These are phyloP conservation scores for Terrapene triunguis DNA, from an alignment of 2,113 vertebrate genomes.

Conservation along the genomic window DNA sequence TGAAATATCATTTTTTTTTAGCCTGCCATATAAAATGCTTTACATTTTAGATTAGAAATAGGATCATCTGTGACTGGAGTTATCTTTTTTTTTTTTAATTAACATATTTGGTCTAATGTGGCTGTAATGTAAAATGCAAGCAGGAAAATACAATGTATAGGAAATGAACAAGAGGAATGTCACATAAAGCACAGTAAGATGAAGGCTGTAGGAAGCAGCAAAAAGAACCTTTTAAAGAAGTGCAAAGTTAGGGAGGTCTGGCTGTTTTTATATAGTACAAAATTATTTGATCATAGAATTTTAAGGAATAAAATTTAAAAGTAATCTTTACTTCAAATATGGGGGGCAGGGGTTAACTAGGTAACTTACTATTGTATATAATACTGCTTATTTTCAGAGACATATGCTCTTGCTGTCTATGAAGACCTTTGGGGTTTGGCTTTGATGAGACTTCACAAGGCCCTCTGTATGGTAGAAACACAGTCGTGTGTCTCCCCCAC, in stretches of 20 bases:
- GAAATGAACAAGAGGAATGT: background rate
- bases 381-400: background rate
- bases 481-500: background rate
- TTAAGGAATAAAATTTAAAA: constrained; percentile 50
- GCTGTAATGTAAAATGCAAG: background rate
- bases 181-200: constrained; percentile 19
- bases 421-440: constrained; percentile 44
- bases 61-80: background rate
- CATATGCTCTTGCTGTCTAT: constrained; percentile 42
- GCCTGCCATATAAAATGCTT: background rate
- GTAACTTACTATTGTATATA: constrained; percentile 66
- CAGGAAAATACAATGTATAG: rapidly evolving
- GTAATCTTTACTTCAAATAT: constrained; percentile 72
- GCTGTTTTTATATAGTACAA: constrained; percentile 67
- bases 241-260: constrained; percentile 25
- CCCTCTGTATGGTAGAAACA: constrained; percentile 55
- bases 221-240: constrained; percentile 31
- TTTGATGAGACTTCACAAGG: constrained; percentile 65
- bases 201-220: background rate
- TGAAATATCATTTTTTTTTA: background rate
- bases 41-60: background rate
- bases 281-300: constrained; percentile 73
- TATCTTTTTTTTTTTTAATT: background rate
- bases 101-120: background rate
- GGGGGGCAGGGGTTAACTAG: constrained; percentile 52